Evolutionary conservation across 2,888 invertebrate species (phyloP).

Genomic region (Morpho deidamia): DNA sequence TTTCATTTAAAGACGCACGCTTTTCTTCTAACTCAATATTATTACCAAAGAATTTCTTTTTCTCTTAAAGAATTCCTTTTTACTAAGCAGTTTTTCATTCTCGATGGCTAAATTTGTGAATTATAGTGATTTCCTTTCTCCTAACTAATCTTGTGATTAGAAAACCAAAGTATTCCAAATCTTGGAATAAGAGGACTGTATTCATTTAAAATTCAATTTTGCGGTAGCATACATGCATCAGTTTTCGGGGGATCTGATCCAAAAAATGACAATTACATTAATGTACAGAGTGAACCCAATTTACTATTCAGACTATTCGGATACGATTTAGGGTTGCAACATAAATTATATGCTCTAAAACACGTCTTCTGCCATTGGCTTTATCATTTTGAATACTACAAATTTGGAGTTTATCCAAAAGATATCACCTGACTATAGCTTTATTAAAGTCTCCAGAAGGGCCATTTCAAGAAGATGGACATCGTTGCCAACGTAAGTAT

Average conservation of each 20-base stretch:
- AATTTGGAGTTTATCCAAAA: slow-evolving; percentile 67
- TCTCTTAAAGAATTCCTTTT: slow-evolving; percentile 21
- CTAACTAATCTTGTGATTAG: slow-evolving; percentile 46
- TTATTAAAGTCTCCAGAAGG: slow-evolving; percentile 23
- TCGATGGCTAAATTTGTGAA: slow-evolving; percentile 70
- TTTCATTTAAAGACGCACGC: slow-evolving; percentile 26
- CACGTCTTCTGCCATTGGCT: slow-evolving; percentile 62
- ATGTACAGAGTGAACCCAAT: slow-evolving; percentile 81
- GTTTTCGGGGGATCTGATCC: slow-evolving; percentile 52
- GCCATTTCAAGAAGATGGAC: slow-evolving; percentile 65
- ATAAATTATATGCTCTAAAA: slow-evolving; percentile 46
- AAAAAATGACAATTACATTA: slow-evolving; percentile 72
- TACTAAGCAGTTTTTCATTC: slow-evolving; percentile 30
- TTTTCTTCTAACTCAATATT: not conserved
- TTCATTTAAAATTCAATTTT: slow-evolving; percentile 49
- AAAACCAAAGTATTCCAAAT: slow-evolving; percentile 20
- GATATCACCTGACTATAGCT: slow-evolving; percentile 61
- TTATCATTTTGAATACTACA: slow-evolving; percentile 70
- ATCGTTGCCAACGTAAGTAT: slow-evolving; percentile 80
- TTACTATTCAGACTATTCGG: slow-evolving; percentile 83
- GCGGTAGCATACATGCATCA: slow-evolving; percentile 65
- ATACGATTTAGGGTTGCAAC: slow-evolving; percentile 73
- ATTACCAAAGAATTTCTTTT: not conserved
- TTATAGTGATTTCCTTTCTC: slow-evolving; percentile 63
- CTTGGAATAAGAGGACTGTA: slow-evolving; percentile 17